Conservation (phyloP, 1,140 invertebrate species). For the Pogonomyrmex californicus region DNA sequence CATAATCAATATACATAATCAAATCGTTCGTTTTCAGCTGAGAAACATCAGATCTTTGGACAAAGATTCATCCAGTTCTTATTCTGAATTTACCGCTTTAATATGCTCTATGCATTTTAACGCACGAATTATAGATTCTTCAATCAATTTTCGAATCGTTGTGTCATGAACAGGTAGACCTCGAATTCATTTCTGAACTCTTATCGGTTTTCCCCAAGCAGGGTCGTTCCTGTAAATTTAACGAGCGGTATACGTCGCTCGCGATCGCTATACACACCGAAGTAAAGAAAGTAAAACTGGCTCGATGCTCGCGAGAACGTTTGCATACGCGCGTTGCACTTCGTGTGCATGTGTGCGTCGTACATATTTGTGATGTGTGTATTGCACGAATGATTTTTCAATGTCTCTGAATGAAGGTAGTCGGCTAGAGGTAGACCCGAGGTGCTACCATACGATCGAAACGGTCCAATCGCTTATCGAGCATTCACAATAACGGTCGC, state of each 20-base stretch:
- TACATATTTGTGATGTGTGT: background rate
- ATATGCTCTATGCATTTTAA: background rate
- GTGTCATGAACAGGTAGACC: background rate
- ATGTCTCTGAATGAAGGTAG: constrained; percentile 13
- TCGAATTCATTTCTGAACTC: background rate
- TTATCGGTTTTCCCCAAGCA: background rate
- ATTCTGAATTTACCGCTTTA: background rate
- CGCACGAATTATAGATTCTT: background rate
- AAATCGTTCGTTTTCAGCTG: background rate
- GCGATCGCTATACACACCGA: background rate
- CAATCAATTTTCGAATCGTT: background rate
- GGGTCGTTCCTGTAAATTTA: constrained; percentile 21
- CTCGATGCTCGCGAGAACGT: background rate
- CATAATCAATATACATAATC: background rate
- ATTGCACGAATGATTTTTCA: constrained; percentile 36
- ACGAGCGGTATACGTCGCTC: constrained; percentile 23
- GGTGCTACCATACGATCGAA: background rate
- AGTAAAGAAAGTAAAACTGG: constrained; percentile 45
- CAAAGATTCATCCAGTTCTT: background rate
- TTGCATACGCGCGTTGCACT: background rate
- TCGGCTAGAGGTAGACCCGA: background rate
- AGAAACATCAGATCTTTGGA: background rate
- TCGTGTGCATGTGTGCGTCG: background rate
- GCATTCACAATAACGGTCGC: constrained; percentile 13
- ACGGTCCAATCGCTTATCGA: background rate